These are phyloP conservation scores for Microcebus murinus DNA, from an alignment of 2,113 vertebrate species.

Conservation along the genomic window DNA sequence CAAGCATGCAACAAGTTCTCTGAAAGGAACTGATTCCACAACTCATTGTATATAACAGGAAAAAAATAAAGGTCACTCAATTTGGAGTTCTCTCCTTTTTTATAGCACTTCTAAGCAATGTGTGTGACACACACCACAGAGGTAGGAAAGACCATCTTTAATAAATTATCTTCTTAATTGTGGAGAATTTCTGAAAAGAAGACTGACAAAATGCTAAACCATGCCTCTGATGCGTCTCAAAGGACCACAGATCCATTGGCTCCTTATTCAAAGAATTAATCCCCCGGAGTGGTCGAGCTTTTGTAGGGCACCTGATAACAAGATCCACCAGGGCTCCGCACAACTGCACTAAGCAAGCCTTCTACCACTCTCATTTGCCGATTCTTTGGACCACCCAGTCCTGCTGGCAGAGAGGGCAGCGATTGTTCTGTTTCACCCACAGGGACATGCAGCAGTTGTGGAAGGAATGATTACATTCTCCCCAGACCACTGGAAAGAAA, in stretches of 20 bases:
- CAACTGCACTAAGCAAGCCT: background rate
- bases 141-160: slow-evolving; percentile 58
- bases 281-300: background rate
- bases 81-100: background rate
- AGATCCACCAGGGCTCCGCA: slow-evolving; percentile 26
- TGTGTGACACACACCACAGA: slow-evolving; percentile 53
- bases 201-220: slow-evolving; percentile 13
- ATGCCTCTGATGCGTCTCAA: background rate
- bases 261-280: background rate
- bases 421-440: slow-evolving; percentile 99
- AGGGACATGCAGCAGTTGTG: slow-evolving; percentile 99
- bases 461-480: slow-evolving; percentile 99
- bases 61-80: background rate
- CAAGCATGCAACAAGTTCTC: slow-evolving; percentile 26
- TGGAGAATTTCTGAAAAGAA: slow-evolving; percentile 65
- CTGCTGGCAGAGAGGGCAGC: slow-evolving; percentile 98
- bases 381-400: slow-evolving; percentile 99
- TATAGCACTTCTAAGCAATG: slow-evolving; percentile 45
- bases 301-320: background rate
- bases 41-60: background rate
- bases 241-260: background rate
- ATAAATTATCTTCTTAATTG: slow-evolving; percentile 23
- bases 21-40: background rate
- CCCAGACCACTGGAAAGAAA: slow-evolving; percentile 96
- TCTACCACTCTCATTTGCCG: slow-evolving; percentile 90